These are phyloP conservation scores for Colletes latitarsis DNA, from an alignment of 1,140 invertebrate genomes.

Conservation along the genomic window DNA sequence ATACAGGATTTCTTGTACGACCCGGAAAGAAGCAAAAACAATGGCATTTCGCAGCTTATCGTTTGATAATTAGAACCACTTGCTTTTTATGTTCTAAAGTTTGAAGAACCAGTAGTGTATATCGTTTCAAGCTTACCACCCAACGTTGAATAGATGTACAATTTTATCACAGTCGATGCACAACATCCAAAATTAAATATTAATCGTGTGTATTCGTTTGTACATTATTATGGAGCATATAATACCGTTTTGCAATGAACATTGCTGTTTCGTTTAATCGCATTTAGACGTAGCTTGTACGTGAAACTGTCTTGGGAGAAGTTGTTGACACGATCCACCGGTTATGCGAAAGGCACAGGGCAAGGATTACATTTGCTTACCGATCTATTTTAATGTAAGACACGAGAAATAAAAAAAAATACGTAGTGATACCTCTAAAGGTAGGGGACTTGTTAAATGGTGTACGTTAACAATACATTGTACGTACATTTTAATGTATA, in stretches of 20 bases:
- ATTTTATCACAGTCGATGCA: slow-evolving; percentile 11
- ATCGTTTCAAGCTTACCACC: neutral
- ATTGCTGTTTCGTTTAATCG: slow-evolving; percentile 22
- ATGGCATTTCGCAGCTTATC: too few relatives aligned
- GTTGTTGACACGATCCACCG: slow-evolving; percentile 37
- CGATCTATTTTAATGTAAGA: slow-evolving; percentile 69
- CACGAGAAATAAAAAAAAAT: slow-evolving; percentile 46
- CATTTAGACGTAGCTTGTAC: neutral
- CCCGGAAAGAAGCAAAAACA: neutral
- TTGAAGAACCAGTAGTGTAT: neutral
- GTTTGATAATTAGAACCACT: too few relatives aligned
- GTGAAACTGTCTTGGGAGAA: slow-evolving; percentile 5
- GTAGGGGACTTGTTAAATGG: slow-evolving; percentile 65
- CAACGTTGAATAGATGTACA: too few relatives aligned
- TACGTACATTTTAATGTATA: slow-evolving; percentile 75
- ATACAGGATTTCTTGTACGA: neutral
- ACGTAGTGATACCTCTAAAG: slow-evolving; percentile 62
- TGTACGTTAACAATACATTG: slow-evolving; percentile 64
- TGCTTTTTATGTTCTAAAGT: too few relatives aligned
- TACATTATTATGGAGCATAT: neutral
- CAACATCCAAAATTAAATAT: slow-evolving; percentile 19
- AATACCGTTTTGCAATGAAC: slow-evolving; percentile 9
- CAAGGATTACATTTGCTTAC: slow-evolving; percentile 68
- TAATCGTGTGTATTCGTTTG: neutral
- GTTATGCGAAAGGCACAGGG: slow-evolving; percentile 47